Conservation (phyloP, 2,797 vertebrate species). For the Platyrinchus mystaceus region DNA sequence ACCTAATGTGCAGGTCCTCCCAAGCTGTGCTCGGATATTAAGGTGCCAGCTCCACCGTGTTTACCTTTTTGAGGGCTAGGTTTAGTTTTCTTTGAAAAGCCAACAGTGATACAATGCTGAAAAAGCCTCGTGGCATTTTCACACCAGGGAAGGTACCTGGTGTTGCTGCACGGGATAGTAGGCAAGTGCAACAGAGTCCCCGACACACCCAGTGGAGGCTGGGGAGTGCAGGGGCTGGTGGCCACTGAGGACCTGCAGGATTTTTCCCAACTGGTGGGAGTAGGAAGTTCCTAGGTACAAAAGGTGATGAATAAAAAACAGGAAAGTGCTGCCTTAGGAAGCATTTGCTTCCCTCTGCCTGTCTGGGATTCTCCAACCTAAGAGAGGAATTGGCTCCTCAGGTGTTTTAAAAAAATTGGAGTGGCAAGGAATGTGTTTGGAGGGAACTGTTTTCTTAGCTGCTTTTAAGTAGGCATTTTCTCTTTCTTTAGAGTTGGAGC, state of each 20-base stretch:
- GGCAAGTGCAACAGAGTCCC: not conserved
- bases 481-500: not conserved
- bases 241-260: not conserved
- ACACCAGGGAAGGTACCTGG: not conserved
- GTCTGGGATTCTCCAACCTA: not conserved
- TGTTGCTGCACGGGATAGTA: fast-evolving
- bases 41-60: not conserved
- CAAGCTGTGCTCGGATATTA: not conserved
- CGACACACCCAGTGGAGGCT: fast-evolving
- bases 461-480: not conserved
- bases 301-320: not conserved
- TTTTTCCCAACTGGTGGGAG: fast-evolving
- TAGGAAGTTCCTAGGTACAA: not conserved
- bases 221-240: not conserved
- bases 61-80: not conserved
- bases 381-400: fast-evolving
- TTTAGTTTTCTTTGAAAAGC: not conserved
- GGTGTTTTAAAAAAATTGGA: not conserved
- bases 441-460: not conserved
- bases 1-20: not conserved
- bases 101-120: not conserved
- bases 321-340: not conserved
- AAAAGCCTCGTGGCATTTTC: not conserved
- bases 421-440: not conserved
- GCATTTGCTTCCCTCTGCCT: not conserved